Conservation (phyloP, 2,797 vertebrate species). For the Serranus cabrilla region DNA sequence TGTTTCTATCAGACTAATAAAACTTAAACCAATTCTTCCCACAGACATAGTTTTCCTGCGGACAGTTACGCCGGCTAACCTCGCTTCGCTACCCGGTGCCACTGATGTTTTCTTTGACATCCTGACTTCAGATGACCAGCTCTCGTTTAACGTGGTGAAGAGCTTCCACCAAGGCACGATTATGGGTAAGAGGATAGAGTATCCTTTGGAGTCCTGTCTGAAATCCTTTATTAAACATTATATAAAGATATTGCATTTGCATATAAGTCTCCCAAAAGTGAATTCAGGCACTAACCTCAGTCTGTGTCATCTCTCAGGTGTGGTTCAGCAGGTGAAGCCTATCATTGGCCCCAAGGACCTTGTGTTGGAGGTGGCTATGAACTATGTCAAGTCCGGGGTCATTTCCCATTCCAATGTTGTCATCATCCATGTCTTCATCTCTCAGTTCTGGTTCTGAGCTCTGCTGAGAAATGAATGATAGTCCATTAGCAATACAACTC, state of each 20-base stretch:
- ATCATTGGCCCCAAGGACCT: constrained; percentile 87
- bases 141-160: constrained; percentile 68
- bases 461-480: not conserved
- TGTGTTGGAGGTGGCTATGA: constrained; percentile 89
- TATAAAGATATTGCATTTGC: not conserved
- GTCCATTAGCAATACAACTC: not conserved
- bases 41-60: constrained; percentile 92
- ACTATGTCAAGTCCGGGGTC: constrained; percentile 86
- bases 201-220: not conserved
- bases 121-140: constrained; percentile 50
- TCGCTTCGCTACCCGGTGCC: constrained; percentile 42
- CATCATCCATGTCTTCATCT: constrained; percentile 89
- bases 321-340: constrained; percentile 90
- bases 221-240: not conserved
- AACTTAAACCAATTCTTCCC: constrained; percentile 43
- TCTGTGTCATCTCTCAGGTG: constrained; percentile 78
- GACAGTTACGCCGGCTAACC: constrained; percentile 76
- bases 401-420: constrained; percentile 89
- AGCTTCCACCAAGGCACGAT: constrained; percentile 53
- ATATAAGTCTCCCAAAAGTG: not conserved
- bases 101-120: constrained; percentile 90
- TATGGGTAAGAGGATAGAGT: constrained; percentile 63
- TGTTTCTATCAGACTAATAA: constrained; percentile 13
- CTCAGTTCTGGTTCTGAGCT: constrained; percentile 91
- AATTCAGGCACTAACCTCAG: not conserved